phyloP scores from a whole-genome alignment of 1,140 invertebrate species.

The Physella acuta region DNA sequence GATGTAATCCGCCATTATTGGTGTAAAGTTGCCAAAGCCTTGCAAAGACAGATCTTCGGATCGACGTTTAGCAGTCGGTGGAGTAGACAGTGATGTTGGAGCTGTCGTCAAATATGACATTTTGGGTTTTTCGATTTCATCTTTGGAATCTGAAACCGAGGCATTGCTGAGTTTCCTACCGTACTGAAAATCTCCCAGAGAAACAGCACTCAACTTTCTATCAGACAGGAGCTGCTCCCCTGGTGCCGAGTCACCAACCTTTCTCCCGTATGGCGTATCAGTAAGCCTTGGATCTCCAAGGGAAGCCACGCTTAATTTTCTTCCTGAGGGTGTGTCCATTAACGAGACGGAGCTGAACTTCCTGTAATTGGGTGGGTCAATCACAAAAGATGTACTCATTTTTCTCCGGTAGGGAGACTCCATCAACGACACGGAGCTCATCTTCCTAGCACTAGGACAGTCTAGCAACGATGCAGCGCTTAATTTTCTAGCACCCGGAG shows the following conservation, averaged over 20 bases:
- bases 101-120: not conserved
- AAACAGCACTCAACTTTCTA: conserved; percentile 6
- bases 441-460: not conserved
- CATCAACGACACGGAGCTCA: conserved; percentile 13
- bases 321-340: not conserved
- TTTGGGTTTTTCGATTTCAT: conserved; percentile 7
- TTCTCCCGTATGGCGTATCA: not conserved
- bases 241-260: not conserved
- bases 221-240: not conserved
- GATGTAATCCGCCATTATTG: conserved; percentile 24
- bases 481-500: not conserved
- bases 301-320: conserved; percentile 1
- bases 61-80: conserved; percentile 9
- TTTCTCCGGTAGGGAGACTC: conserved; percentile 10
- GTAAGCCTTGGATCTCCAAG: not conserved
- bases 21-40: conserved; percentile 7
- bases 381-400: conserved; percentile 13
- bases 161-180: not conserved
- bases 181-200: conserved; percentile 1
- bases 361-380: conserved; percentile 1
- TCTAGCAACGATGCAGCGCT: conserved; percentile 3
- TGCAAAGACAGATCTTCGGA: conserved; percentile 9
- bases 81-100: not conserved
- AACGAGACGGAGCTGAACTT: conserved; percentile 16
- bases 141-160: not conserved